Evolutionary conservation across 2,113 vertebrate species (phyloP).

Genomic region (Entomyzon cyanotis): DNA sequence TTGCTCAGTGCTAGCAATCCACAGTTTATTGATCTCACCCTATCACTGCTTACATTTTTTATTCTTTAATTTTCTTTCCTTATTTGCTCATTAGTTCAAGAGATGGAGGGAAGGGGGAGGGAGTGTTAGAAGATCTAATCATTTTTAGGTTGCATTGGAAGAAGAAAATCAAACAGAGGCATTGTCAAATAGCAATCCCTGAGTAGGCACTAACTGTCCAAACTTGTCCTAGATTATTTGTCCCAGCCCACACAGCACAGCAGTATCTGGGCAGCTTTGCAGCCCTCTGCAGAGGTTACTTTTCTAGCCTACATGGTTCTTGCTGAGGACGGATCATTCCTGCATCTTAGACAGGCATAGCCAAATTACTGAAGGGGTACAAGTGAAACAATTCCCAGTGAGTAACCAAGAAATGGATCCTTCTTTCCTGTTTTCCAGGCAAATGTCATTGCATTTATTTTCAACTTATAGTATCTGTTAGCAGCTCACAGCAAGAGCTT

Average conservation of each 20-base stretch:
- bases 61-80: conserved; percentile 80
- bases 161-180: not conserved
- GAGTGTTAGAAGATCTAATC: conserved; percentile 22
- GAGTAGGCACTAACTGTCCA: not conserved
- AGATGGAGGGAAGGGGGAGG: not conserved
- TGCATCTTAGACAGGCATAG: not conserved
- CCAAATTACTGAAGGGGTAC: not conserved
- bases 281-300: not conserved
- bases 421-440: not conserved
- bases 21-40: conserved; percentile 75
- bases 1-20: conserved; percentile 71
- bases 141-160: conserved; percentile 32
- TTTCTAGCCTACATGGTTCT: not conserved
- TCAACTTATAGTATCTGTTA: not conserved
- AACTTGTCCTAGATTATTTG: not conserved
- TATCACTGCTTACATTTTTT: conserved; percentile 78
- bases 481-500: not conserved
- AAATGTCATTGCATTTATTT: not conserved
- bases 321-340: not conserved
- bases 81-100: conserved; percentile 73
- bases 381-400: not conserved
- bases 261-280: not conserved
- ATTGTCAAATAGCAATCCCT: not conserved
- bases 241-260: not conserved
- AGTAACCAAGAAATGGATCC: not conserved